phyloP scores from a whole-genome alignment of 2,888 invertebrate species.

The Rhogogaster chlorosoma region DNA sequence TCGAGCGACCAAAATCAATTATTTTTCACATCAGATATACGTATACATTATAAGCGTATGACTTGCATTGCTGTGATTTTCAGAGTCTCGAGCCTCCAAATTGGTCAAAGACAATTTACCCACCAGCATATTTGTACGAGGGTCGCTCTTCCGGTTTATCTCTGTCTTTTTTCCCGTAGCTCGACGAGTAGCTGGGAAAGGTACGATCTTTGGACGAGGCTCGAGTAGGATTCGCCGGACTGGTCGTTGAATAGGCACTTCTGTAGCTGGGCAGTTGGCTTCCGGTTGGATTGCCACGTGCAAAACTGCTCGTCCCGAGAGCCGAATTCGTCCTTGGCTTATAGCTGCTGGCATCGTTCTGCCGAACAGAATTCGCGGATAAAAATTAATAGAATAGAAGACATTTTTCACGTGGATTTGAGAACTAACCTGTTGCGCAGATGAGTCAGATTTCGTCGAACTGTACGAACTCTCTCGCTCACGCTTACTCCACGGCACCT shows the following conservation, averaged over 20 bases:
- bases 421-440: constrained; percentile 50
- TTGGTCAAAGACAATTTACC: constrained; percentile 55
- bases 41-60: background rate
- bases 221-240: constrained; percentile 64
- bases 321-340: constrained; percentile 61
- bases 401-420: background rate
- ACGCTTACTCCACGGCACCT: constrained; percentile 53
- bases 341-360: constrained; percentile 71
- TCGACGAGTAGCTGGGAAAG: constrained; percentile 63
- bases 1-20: background rate
- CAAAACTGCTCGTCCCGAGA: constrained; percentile 60
- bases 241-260: constrained; percentile 66
- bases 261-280: constrained; percentile 70
- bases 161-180: constrained; percentile 68
- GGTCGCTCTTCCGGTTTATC: constrained; percentile 70
- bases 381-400: background rate
- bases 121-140: constrained; percentile 71
- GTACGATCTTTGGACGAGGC: constrained; percentile 67
- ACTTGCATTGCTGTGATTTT: background rate
- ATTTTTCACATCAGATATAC: background rate
- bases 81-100: background rate
- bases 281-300: constrained; percentile 66
- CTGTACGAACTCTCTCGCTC: constrained; percentile 53
- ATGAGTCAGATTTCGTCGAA: constrained; percentile 51
- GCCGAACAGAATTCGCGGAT: constrained; percentile 55